Conservation (phyloP, 2,113 vertebrate species). For the Tauraco erythrolophus region DNA sequence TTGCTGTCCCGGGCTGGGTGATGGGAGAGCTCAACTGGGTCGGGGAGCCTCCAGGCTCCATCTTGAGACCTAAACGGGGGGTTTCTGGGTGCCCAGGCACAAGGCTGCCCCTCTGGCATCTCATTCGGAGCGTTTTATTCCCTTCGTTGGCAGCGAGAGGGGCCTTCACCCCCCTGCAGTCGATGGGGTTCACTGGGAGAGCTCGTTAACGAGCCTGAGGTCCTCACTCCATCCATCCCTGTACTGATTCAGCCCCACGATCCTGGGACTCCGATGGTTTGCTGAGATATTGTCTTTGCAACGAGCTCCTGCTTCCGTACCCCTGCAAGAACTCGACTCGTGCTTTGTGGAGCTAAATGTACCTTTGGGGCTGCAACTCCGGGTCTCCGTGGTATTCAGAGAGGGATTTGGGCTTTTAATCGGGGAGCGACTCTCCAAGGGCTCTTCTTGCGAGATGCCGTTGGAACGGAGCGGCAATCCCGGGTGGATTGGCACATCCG, state of each 20-base stretch:
- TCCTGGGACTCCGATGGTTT: background rate
- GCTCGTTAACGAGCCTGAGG: background rate
- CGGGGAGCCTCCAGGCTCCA: background rate
- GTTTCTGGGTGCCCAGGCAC: background rate
- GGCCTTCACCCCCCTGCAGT: background rate
- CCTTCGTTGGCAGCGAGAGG: rapidly evolving
- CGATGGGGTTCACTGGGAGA: background rate
- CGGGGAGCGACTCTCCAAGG: background rate
- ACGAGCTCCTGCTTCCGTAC: background rate
- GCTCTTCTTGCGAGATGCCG: background rate
- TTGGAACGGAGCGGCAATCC: rapidly evolving
- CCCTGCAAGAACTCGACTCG: background rate
- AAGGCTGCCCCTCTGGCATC: background rate
- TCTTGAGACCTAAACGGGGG: background rate
- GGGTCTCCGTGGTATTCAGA: background rate
- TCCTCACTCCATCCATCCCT: background rate
- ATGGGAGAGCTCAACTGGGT: background rate
- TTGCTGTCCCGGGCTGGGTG: background rate
- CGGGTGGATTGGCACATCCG: background rate
- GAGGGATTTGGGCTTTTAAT: background rate
- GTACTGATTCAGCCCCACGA: background rate
- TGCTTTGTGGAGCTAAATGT: rapidly evolving
- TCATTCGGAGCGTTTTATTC: background rate
- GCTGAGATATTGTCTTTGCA: background rate
- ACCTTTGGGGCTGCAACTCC: rapidly evolving